Conservation (phyloP, 2,797 vertebrate species). For the Vipera latastei region DNA sequence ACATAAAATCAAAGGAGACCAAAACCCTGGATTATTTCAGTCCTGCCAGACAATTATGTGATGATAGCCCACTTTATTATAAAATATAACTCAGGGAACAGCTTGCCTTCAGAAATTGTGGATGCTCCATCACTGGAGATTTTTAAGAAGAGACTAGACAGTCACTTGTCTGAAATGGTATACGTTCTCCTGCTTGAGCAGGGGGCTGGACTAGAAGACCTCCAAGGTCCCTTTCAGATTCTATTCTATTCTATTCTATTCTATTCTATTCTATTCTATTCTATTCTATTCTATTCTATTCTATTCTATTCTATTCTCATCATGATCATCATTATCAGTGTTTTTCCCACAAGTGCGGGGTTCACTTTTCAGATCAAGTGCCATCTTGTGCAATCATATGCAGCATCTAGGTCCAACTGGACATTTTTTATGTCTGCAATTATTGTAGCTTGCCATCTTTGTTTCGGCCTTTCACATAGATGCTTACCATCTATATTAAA, state of each 20-base stretch:
- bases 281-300: no score
- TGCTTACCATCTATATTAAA: background rate
- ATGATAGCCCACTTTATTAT: background rate
- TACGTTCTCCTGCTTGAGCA: no score
- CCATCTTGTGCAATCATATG: background rate
- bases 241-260: no score
- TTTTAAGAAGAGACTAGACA: no score
- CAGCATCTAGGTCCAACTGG: background rate
- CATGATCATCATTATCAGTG: background rate
- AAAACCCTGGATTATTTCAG: background rate
- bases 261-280: no score
- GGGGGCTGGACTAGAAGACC: no score
- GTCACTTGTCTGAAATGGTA: no score
- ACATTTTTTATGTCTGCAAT: background rate
- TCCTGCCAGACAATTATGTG: background rate
- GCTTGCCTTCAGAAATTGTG: no score
- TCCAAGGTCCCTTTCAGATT: no score
- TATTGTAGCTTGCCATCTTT: background rate
- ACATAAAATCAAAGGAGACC: background rate
- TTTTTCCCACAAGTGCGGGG: background rate
- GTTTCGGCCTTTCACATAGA: background rate
- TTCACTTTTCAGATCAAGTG: background rate
- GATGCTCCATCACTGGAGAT: no score
- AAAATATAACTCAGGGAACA: background rate
- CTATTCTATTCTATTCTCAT: background rate